Evolutionary conservation across 2,888 invertebrate species (phyloP), one percentile per base, ranked within the genome.

Genomic region (Tetropium fuscum): DNA sequence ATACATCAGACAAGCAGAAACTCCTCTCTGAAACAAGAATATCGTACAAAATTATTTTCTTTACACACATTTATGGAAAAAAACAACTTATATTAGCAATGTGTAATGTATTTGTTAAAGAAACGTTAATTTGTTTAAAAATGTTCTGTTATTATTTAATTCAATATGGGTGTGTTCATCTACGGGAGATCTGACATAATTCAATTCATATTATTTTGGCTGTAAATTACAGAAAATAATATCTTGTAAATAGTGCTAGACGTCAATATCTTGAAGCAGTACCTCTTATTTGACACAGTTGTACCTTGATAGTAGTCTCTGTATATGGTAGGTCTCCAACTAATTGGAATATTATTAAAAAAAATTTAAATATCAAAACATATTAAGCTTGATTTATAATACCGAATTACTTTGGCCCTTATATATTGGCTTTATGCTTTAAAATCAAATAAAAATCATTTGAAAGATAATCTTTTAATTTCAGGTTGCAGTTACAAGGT

Each of bases 1-100:
- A 81, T 95, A 98, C 76, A 93, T 97, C 69, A 99, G 87, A 80
- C 98, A 98, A 1, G 98, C 95, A 3, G 95, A 91, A 2, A 99
- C 97, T 20, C 98, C 98, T 69, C 95, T 90, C 94, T 95, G 83
- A 54, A 84, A 82, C 55, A 49, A 44, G 47, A 58, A 55, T n/a
- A n/a, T n/a, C n/a, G n/a, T n/a, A n/a, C n/a, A n/a, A n/a, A n/a
- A n/a, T n/a, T n/a, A n/a, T n/a, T n/a, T n/a, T n/a, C n/a, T n/a
- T n/a, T n/a, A n/a, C n/a, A n/a, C n/a, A n/a, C n/a, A n/a, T n/a
- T n/a, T n/a, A n/a, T n/a, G n/a, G n/a, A n/a, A n/a, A n/a, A n/a
- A n/a, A n/a, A n/a, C n/a, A n/a, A n/a, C n/a, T n/a, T n/a, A n/a
- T n/a, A n/a, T n/a, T n/a, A n/a, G n/a, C n/a, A n/a, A n/a, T n/a